Evolutionary conservation across 2,888 invertebrate species (phyloP), one percentile per base, ranked within the genome.

Genomic region (Drosophila atroscutellata): DNA sequence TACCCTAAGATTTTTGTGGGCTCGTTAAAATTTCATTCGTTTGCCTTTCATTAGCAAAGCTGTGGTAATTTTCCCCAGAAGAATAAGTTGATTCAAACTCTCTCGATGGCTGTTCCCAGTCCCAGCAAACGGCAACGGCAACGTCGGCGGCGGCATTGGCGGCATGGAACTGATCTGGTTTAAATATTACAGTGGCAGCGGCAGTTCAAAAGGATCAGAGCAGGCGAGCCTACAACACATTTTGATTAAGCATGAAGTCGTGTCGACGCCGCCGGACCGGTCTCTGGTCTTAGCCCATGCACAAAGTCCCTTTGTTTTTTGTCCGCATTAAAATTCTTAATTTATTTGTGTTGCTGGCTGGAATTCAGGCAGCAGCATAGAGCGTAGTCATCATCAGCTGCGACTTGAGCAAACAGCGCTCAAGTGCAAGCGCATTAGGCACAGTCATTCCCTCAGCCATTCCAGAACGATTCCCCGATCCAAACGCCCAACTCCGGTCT

Each of bases 221-320:
- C 63, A 60, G 76, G 63, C 68, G 80, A 68, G 75, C 67, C 72
- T 75, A 71, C 82, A 79, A 86, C 89, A 86, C 89, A 86, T 86
- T 84, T 80, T 90, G 89, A 89, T 89, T 90, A 90, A 83, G 88
- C 89, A 82, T 90, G 90, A 90, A 87, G 90, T 81, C 76, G 77
- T 67, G 73, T 72, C 69, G 78, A 77, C 75, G 72, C 73, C 70
- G 65, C 20, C 58, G 50, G 47, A 28, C 39, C 26, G 50, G 42
- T 15, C 32, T 15, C 15, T 47, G 45, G 58, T 54, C 62, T 57
- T 64, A 50, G 42, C 15, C 47, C 42, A 49, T 34, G 55, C 36
- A 51, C n/a, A 18, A 66, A 75, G 28, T 74, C 76, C 70, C 75
- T 84, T 80, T 75, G 72, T 85, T 81, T 77, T 81, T 75, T 74